Evolutionary conservation across 2,797 vertebrate genomes (phyloP), one percentile per base, ranked within the genome.

Genomic region (Muscicapa striata): DNA sequence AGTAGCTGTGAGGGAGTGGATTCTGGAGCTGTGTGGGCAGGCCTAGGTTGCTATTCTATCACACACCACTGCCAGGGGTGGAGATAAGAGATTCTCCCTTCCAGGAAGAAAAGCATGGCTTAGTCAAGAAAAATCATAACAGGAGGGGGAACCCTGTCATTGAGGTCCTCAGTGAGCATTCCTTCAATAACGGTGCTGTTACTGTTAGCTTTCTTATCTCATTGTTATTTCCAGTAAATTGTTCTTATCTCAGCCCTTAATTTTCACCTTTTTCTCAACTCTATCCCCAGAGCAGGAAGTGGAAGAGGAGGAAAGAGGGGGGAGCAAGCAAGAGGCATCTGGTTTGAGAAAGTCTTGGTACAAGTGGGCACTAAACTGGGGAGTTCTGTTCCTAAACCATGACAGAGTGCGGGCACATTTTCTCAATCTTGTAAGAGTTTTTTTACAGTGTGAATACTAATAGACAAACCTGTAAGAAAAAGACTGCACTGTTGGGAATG

Each of bases 1-100:
- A 45, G 19, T 16, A 67, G 23, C 40, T 38, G 62, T 19, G n/a
- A 52, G 13, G 40, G 6, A 61, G 23, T 0, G 0, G 63, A 45
- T 29, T 19, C 46, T 52, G 63, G 6, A 68, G 55, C 40, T 16
- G 21, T 10, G 15, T 40, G 40, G 11, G 16, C n/a, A 54, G 21
- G n/a, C 18, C 48, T 26, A 30, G 29, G 48, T 21, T 54, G 40
- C 24, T 46, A 69, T 6, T 54, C 48, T 20, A 40, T 17, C 34
- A 30, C 48, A 40, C 15, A 13, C 30, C 72, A 54, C 40, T n/a
- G 63, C 29, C 13, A 52, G 40, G 8, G n/a, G 16, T 38, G 30
- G 40, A 69, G 30, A 27, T 46, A 76, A 29, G 20, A 24, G 29
- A 40, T 29, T 76, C 40, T 85, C 6, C 4, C 20, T 46, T 76